These are phyloP conservation scores for Potamarius usumacintae DNA, from an alignment of 2,113 vertebrate genomes.

Conservation along the genomic window DNA sequence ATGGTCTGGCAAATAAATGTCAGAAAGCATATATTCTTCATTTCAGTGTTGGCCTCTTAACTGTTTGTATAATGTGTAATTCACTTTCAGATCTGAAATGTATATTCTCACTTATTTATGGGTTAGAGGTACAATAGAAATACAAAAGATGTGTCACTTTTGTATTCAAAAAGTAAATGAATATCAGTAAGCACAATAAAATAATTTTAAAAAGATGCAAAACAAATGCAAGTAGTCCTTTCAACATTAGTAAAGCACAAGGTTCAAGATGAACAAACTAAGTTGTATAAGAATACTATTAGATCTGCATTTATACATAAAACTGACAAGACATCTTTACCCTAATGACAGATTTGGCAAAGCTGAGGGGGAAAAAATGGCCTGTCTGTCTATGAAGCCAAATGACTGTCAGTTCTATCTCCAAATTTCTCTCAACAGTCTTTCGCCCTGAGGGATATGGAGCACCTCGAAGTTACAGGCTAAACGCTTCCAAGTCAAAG, in stretches of 20 bases:
- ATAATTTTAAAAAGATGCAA: not conserved
- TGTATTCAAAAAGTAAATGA: not conserved
- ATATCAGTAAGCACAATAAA: not conserved
- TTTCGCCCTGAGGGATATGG: slow-evolving; percentile 34
- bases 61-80: not conserved
- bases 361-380: slow-evolving; percentile 22
- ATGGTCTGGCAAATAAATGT: not conserved
- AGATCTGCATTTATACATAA: slow-evolving; percentile 26
- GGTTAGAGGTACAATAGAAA: not conserved
- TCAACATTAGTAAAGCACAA: not conserved
- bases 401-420: slow-evolving; percentile 27
- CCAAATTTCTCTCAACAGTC: not conserved
- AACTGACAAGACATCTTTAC: slow-evolving; percentile 11
- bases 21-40: not conserved
- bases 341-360: slow-evolving; percentile 36
- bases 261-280: not conserved
- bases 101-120: not conserved
- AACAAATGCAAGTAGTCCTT: not conserved
- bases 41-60: not conserved
- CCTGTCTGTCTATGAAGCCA: slow-evolving; percentile 36
- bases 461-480: not conserved
- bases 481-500: not conserved
- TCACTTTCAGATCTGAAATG: not conserved
- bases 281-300: not conserved
- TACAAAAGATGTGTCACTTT: not conserved